Evolutionary conservation across 30 jellyfish, hydroid and myxozoan genomes (phyloP), one percentile per base, ranked within the genome.

Genomic region (Nemopilema nomurai): DNA sequence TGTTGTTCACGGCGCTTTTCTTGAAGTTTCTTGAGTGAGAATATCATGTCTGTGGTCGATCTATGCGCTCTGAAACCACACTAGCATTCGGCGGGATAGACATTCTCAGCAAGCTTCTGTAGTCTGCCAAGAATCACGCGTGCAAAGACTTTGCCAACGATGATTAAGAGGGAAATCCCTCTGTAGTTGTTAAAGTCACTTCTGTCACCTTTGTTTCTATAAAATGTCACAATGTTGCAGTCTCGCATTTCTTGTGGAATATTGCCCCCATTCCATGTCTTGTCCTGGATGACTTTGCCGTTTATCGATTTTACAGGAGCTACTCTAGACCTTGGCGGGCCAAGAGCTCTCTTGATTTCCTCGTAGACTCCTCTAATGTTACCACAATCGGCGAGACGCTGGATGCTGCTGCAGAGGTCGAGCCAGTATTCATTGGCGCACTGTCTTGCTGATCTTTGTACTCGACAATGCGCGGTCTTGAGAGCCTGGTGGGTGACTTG

Each of bases 1-100:
- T n/a, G n/a, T n/a, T n/a, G n/a, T n/a, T n/a, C 91, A 8, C 86
- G 53, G 76, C 84, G 66, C 91, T 85, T 76, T 71, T 84, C 82
- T 29, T 85, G 90, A 4, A 83, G 80, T 29, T 83, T 84, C n/a
- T 83, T 0, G 31, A 49, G 70, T 24, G 90, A 71, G 30, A 71
- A 83, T 30, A 83, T 25, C 92, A 72, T 83, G 90, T 71, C 90
- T 16, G 73, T 32, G 20, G 94, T 75, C 16, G 91, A 75, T 1
- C 76, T 18, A 20, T 51, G 57, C 33, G 91, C 67, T 1, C 92
- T 1, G 84, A 85, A 85, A 67, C 94, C 83, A 76, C 94, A 85
- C 51, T 85, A 91, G 0, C 91, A 74, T 62, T 77, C 91, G 0
- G 94, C 76, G 53, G n/a, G n/a, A n/a, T 75, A 75, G 71, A 75